phyloP scores from a whole-genome alignment of 92 coral and sea anemone genomes.

The Heteractis magnifica region DNA sequence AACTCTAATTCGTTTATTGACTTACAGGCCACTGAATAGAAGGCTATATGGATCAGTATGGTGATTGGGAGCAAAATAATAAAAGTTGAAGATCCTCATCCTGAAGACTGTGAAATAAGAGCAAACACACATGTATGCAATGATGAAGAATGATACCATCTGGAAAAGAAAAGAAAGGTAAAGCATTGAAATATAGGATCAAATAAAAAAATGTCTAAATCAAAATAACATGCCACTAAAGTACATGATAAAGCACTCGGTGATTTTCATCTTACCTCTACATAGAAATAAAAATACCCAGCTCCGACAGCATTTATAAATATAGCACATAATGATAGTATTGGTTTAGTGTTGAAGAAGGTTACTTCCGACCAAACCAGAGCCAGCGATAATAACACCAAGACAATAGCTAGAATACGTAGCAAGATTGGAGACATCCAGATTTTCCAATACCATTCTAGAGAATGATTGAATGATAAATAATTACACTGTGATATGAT shows the following conservation, averaged over 20 bases:
- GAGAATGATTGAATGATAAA: neutral
- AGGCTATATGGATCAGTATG: constrained; percentile 99
- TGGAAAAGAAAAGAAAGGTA: constrained; percentile 27
- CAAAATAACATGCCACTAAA: neutral
- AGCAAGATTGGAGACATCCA: constrained; percentile 84
- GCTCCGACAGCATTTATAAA: constrained; percentile 73
- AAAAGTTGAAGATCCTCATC: constrained; percentile 94
- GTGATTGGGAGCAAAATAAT: constrained; percentile 95
- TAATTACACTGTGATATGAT: neutral
- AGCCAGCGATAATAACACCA: constrained; percentile 69
- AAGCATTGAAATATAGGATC: too few species aligned
- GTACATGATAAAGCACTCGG: neutral
- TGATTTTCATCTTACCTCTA: constrained; percentile 64
- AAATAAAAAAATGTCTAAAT: neutral
- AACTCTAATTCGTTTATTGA: neutral
- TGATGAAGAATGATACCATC: constrained; percentile 83
- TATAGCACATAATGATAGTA: constrained; percentile 78
- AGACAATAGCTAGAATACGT: constrained; percentile 71
- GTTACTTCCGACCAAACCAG: constrained; percentile 98
- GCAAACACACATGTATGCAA: constrained; percentile 97
- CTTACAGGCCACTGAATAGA: constrained; percentile 99
- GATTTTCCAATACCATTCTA: constrained; percentile 97
- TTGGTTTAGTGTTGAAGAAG: constrained; percentile 82
- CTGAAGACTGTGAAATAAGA: constrained; percentile 91
- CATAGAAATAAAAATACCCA: constrained; percentile 88